Percentiles rank a stretch among this genome's conserved stretches.
Evolutionary conservation across 2,113 vertebrate genomes (phyloP).

Genomic region (Syrmaticus mikado): DNA sequence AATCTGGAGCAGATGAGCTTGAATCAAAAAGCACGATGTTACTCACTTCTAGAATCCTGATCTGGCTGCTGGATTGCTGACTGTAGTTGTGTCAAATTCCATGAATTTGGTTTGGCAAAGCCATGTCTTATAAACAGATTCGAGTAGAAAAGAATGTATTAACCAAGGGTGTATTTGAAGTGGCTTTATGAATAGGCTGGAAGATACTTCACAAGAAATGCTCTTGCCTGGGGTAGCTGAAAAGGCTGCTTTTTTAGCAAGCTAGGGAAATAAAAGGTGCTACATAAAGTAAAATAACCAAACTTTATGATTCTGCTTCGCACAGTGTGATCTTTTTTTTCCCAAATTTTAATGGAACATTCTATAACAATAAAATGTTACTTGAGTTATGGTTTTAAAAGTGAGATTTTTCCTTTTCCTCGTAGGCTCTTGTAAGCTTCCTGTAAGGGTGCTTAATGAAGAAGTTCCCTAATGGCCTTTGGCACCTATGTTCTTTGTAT

Average conservation of each 20-base stretch:
- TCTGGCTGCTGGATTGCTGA: not conserved
- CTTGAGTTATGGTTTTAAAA: not conserved
- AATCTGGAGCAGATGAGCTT: not conserved
- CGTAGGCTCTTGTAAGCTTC: not conserved
- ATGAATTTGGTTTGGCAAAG: not conserved
- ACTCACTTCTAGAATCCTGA: too few species aligned
- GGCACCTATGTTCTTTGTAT: not conserved
- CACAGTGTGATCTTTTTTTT: not conserved
- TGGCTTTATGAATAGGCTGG: not conserved
- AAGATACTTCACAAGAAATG: not conserved
- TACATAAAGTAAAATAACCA: not conserved
- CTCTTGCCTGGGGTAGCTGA: fast-evolving
- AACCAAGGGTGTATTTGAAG: fast-evolving
- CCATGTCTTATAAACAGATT: fast-evolving
- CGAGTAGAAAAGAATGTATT: not conserved
- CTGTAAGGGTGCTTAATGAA: not conserved
- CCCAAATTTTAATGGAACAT: not conserved
- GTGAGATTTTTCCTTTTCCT: not conserved
- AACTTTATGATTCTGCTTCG: not conserved
- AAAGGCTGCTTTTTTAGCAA: not conserved
- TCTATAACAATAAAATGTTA: not conserved
- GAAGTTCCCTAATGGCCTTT: not conserved
- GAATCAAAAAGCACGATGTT: fast-evolving
- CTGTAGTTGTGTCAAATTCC: fast-evolving
- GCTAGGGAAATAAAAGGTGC: not conserved